Base-by-base conservation (phyloP, 2,113 vertebrate species). In the Tautogolabrus adspersus region DNA sequence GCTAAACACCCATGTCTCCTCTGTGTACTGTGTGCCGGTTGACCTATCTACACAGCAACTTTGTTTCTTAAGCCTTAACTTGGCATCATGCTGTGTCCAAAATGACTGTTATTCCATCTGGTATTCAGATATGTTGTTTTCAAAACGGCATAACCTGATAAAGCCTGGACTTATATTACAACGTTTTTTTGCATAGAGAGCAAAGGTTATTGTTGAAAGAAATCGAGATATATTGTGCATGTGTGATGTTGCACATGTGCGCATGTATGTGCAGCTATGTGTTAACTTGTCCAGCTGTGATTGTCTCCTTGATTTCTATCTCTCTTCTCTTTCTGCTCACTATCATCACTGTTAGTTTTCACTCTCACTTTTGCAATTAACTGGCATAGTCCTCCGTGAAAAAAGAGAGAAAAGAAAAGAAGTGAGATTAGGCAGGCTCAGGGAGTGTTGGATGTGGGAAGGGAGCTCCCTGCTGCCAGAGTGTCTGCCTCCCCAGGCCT, bases 401-500 rank as follows among this genome's bases (percentile, higher is more conserved):
- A 87, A 90, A 91, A 89, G 54, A 83, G 87, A 78, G 58, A 88
- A 85, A 87, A 91, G 79, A 87, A 91, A 91, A 92, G 83, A 89
- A 74, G 76, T 85, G 83, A 89, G 94, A 95, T 95, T 94, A 94
- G 90, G 81, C 81, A 88, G 90, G 59, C 93, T 90, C 87, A 42
- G 49, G 44, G 49, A 10, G 49, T 51, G 47, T 51, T 51, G 77
- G 82, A 64, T 80, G 77, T 82, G 83, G 83, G 90, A 87, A 89
- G 85, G 81, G 84, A 66, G 79, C 54, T 88, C 84, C 93, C 85
- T 95, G 96, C 93, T 95, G 96, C 96, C 96, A 95, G 94, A 93
- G 87, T 93, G 96, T 97, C 96, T 96, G 94, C 93, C 95, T 95
- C 95, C 94, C 92, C 89, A 76, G 92, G 93, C 95, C 94, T 94